Percentiles rank a stretch among this genome's conserved stretches.
phyloP scores from a whole-genome alignment of 2,888 invertebrate species.

The Eilema depressum region DNA sequence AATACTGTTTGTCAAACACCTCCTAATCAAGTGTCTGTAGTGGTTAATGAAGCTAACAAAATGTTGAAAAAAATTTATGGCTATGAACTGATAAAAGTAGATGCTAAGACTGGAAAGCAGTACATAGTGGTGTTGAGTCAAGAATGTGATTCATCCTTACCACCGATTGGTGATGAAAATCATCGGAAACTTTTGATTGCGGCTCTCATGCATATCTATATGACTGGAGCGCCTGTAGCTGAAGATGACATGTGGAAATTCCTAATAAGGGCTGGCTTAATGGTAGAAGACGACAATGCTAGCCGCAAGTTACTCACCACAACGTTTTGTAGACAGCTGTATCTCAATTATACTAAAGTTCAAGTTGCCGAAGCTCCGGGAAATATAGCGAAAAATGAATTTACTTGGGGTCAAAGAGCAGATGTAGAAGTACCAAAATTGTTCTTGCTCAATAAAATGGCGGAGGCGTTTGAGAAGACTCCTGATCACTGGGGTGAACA shows the following conservation, averaged over 20 bases:
- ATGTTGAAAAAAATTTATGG: conserved; percentile 79
- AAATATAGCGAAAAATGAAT: conserved; percentile 73
- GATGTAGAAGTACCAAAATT: conserved; percentile 79
- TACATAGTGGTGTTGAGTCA: conserved; percentile 69
- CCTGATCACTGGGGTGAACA: conserved; percentile 77
- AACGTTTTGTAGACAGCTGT: conserved; percentile 74
- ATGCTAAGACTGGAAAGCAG: conserved; percentile 63
- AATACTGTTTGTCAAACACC: conserved; percentile 60
- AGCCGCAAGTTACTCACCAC: conserved; percentile 69
- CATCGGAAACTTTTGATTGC: conserved; percentile 76
- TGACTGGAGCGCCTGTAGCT: conserved; percentile 72
- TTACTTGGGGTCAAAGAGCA: conserved; percentile 86
- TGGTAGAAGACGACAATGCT: conserved; percentile 69
- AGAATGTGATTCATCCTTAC: conserved; percentile 61
- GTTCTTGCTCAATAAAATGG: conserved; percentile 82
- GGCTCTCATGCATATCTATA: conserved; percentile 83
- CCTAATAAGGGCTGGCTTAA: conserved; percentile 74
- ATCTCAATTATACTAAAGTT: conserved; percentile 74
- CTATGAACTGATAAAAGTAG: conserved; percentile 77
- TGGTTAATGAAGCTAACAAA: conserved; percentile 68
- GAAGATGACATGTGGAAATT: conserved; percentile 82
- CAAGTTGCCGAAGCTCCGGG: conserved; percentile 77
- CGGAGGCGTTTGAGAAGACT: conserved; percentile 74
- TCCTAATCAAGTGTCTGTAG: conserved; percentile 56
- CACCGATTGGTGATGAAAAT: conserved; percentile 55